phyloP scores from a whole-genome alignment of 2,113 vertebrate species.

The Rallus limicola region DNA sequence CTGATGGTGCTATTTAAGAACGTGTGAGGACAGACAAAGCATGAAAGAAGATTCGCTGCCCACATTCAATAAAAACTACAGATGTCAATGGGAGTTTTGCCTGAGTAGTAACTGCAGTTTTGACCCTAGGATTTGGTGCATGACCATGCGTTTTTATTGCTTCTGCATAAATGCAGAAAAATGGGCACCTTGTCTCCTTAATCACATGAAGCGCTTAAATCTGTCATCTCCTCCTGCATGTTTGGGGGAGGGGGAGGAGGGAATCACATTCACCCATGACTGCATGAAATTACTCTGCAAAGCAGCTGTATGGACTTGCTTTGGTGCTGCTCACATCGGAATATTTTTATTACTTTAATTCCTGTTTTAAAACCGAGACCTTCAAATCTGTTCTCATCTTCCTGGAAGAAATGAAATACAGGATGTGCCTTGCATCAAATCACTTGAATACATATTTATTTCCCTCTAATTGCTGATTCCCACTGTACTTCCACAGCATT shows the following conservation, averaged over 20 bases:
- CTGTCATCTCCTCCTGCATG: constrained; percentile 6
- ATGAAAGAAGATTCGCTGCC: not conserved
- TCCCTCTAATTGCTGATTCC: not conserved
- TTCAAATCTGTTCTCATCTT: not conserved
- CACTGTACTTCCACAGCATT: not conserved
- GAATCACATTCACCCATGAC: not conserved
- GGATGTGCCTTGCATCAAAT: not conserved
- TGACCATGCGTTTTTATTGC: constrained; percentile 32
- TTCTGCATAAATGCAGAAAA: constrained; percentile 55
- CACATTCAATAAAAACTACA: not conserved
- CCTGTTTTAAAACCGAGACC: not conserved
- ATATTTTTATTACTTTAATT: not conserved
- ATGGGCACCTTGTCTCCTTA: constrained; percentile 33
- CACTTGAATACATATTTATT: not conserved
- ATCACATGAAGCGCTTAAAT: constrained; percentile 48
- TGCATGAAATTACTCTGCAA: constrained; percentile 25
- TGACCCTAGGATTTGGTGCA: constrained; percentile 32
- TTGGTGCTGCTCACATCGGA: not conserved
- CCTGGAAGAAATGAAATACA: not conserved
- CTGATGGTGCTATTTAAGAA: constrained; percentile 30
- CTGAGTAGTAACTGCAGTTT: not conserved
- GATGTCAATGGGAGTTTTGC: not conserved
- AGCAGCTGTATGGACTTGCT: not conserved
- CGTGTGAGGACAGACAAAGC: not conserved
- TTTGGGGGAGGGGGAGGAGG: not conserved